Evolutionary conservation across 2,113 vertebrate species (phyloP).

Genomic region (rat (Rattus norvegicus)): DNA sequence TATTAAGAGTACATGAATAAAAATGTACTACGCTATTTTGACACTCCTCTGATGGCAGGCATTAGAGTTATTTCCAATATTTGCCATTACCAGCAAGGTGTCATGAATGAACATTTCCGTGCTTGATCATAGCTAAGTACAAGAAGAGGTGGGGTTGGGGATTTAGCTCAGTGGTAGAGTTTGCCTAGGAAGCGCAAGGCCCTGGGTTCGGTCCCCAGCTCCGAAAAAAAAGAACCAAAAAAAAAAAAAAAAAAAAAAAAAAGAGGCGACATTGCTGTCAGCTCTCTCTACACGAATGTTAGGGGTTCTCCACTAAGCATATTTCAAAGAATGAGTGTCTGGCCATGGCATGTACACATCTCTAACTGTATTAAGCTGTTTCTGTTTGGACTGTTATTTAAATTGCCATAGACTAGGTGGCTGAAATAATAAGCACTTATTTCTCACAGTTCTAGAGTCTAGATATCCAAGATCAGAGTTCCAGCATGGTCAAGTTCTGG

Average conservation of each 20-base stretch:
- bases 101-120: neutral
- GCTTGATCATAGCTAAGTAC: neutral
- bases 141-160: neutral
- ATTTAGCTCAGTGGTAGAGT: too few relatives aligned
- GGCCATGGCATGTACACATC: neutral
- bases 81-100: neutral
- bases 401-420: neutral
- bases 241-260: too few relatives aligned
- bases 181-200: too few relatives aligned
- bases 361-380: neutral
- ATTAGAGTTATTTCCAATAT: neutral
- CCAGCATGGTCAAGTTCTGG: neutral
- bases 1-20: neutral
- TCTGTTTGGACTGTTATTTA: neutral
- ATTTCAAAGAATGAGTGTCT: neutral
- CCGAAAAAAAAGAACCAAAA: too few relatives aligned
- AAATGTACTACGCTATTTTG: slow-evolving; percentile 16
- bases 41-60: neutral
- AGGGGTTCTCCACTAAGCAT: neutral
- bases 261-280: neutral
- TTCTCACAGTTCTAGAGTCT: neutral
- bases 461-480: neutral
- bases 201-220: too few relatives aligned
- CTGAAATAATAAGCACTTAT: neutral
- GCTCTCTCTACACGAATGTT: neutral